These are phyloP conservation scores for Cataglyphis hispanica DNA, from an alignment of 1,140 invertebrate genomes.

Conservation along the genomic window DNA sequence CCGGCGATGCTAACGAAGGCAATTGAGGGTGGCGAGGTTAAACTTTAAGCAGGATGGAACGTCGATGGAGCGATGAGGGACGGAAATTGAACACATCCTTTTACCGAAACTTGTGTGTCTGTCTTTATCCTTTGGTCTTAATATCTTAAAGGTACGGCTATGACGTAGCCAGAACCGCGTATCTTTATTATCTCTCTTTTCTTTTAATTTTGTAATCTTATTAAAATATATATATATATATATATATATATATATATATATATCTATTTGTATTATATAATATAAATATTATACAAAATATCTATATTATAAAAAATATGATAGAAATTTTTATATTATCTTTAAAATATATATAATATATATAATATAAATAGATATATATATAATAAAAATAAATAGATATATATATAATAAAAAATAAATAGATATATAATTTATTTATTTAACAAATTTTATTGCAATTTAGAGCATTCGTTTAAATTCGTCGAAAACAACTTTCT, in stretches of 20 bases:
- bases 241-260: too few species aligned
- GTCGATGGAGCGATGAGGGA: conserved; percentile 36
- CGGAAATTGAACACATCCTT: conserved; percentile 14
- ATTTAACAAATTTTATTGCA: neutral
- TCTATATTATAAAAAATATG: too few species aligned
- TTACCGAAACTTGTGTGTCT: neutral
- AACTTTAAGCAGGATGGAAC: neutral
- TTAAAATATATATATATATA: too few species aligned
- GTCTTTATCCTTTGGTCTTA: neutral
- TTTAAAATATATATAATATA: too few species aligned
- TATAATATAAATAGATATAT: neutral
- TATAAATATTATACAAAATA: too few species aligned
- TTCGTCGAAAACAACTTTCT: neutral
- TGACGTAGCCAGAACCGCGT: too few species aligned
- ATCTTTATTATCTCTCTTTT: too few species aligned
- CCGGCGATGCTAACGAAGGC: conserved; percentile 51
- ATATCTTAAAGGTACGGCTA: neutral
- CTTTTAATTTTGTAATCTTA: too few species aligned
- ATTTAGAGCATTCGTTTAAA: neutral
- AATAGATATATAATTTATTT: neutral
- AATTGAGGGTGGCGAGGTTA: conserved; percentile 30
- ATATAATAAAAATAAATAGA: too few species aligned
- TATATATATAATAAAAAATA: too few species aligned
- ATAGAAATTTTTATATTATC: too few species aligned
- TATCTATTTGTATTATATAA: too few species aligned